Evolutionary conservation across 2,797 vertebrate species (phyloP), one percentile per base, ranked within the genome.

Genomic region (Bradypodion ventrale): DNA sequence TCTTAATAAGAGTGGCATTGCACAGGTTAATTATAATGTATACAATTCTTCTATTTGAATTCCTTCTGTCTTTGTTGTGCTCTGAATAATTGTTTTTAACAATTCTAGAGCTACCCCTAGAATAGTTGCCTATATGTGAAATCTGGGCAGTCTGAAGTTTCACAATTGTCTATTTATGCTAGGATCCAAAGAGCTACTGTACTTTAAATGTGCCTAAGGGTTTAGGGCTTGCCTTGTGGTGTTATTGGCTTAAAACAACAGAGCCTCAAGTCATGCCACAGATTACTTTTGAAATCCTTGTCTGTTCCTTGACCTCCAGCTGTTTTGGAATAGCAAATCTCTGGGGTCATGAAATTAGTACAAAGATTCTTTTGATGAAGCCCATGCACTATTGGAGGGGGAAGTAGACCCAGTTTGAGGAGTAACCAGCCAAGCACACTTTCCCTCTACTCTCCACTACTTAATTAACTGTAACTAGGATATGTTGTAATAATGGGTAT

Each of bases 1-100:
- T 7, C 59, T 52, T 87, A 87, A 29, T 83, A 70, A 70, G 8
- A 15, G 27, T 80, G 29, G 35, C 59, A 79, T 68, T 59, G 59
- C 29, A 65, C 37, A 21, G n/a, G 7, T n/a, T 66, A 69, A 52
- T 74, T 42, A 52, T 29, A 75, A 21, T 29, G 2, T 62, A 3
- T 10, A 70, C 60, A 29, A 63, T 87, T 70, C 84, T 16, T 7
- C n/a, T 65, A 16, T 42, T 29, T 78, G 0, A 68, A 87, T 70
- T 42, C 23, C n/a, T 6, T 19, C 0, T 73, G 3, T 8, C 62
- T 77, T 76, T 32, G 73, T 69, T 23, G 32, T 62, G 32, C 23
- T 84, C 69, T 86, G n/a, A 49, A 7, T 52, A 0, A 72, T 6
- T 65, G 2, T 70, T 46, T 1, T 62, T 40, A 60, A 63, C 19